phyloP scores from a whole-genome alignment of 2,113 vertebrate genomes.

The Plecotus auritus region DNA sequence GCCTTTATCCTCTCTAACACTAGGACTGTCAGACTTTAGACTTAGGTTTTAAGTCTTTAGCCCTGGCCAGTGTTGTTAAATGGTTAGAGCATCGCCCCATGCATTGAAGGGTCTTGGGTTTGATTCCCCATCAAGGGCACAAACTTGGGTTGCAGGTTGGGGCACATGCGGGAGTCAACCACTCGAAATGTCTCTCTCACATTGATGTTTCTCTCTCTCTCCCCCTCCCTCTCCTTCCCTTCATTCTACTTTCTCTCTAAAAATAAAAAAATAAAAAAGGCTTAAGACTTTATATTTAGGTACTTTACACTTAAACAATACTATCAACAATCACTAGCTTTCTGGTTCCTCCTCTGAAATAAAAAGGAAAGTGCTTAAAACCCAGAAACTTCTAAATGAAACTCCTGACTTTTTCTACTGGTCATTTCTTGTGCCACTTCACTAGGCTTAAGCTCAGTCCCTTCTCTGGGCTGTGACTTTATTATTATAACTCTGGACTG shows the following conservation, averaged over 20 bases:
- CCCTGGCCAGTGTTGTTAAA: too few species aligned
- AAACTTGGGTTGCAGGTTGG: too few species aligned
- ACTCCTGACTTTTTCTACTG: constrained; percentile 3
- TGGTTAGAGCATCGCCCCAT: too few species aligned
- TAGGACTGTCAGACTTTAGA: not conserved
- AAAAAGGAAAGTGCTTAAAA: not conserved
- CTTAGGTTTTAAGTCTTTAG: not conserved
- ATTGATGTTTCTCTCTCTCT: too few species aligned
- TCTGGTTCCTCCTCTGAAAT: not conserved
- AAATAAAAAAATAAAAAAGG: too few species aligned
- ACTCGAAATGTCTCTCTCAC: too few species aligned
- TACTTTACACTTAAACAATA: not conserved
- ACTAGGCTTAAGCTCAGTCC: not conserved
- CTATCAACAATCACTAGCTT: not conserved
- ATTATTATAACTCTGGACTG: not conserved
- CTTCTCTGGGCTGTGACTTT: not conserved
- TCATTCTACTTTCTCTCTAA: too few species aligned
- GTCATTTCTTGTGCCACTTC: constrained; percentile 10
- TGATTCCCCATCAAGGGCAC: too few species aligned
- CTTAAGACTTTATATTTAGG: not conserved
- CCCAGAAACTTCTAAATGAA: constrained; percentile 3
- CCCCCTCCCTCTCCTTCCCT: too few species aligned
- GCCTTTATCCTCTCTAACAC: not conserved
- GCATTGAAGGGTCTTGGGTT: too few species aligned
- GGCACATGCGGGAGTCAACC: too few species aligned